Evolutionary conservation across 2,113 vertebrate genomes (phyloP).

Genomic region (Cinclus mexicanus): DNA sequence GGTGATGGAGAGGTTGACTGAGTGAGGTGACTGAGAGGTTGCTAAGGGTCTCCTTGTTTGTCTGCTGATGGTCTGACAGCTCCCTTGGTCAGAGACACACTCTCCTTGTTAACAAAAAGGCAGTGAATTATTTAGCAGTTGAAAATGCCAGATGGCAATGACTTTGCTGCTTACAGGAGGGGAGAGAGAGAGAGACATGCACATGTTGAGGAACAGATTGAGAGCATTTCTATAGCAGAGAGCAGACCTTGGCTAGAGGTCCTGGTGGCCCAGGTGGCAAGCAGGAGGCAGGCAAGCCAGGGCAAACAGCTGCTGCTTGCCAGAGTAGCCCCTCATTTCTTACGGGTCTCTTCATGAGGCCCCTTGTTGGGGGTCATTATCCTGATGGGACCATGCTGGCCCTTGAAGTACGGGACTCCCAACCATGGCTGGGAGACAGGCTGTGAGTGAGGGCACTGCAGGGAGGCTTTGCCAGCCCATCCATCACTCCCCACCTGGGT

Average conservation of each 20-base stretch:
- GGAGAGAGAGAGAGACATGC: not conserved
- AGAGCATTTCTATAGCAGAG: not conserved
- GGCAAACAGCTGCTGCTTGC: not conserved
- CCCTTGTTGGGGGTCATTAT: not conserved
- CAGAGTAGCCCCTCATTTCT: not conserved
- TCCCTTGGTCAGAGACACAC: not conserved
- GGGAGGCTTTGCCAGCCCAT: not conserved
- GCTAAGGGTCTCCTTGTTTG: not conserved
- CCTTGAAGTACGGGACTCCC: not conserved
- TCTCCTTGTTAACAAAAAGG: slow-evolving; percentile 56
- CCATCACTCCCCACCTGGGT: not conserved
- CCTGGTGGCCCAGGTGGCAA: not conserved
- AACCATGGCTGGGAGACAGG: not conserved
- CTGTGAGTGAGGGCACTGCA: not conserved
- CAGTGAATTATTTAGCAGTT: slow-evolving; percentile 55
- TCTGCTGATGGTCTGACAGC: slow-evolving; percentile 9
- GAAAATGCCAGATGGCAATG: slow-evolving; percentile 51
- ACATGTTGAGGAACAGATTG: slow-evolving; percentile 16
- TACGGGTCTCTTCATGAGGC: not conserved
- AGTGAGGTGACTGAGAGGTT: not conserved
- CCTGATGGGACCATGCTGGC: not conserved
- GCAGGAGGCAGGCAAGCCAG: not conserved
- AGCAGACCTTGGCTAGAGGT: not conserved
- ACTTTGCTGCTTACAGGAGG: slow-evolving; percentile 10
- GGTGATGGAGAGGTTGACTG: not conserved